phyloP scores from a whole-genome alignment of 1,140 invertebrate genomes.

The Drosophila hydei region DNA sequence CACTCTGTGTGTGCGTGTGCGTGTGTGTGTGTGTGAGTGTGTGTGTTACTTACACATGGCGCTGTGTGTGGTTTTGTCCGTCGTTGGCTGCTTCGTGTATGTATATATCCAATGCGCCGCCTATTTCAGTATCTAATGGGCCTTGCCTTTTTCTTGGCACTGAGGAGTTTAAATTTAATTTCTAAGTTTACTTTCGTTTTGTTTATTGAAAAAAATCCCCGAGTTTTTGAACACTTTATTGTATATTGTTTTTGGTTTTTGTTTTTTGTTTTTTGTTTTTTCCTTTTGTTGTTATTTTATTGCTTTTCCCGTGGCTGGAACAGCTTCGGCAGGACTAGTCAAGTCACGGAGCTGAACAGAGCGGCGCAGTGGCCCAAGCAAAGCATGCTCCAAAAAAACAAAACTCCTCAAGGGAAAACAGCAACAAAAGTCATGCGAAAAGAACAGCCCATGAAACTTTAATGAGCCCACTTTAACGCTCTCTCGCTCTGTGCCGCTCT shows the following conservation, averaged over 20 bases:
- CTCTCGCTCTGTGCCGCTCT: slow-evolving; percentile 14
- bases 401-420: background rate
- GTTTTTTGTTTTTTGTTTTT: background rate
- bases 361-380: slow-evolving; percentile 17
- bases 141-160: slow-evolving; percentile 12
- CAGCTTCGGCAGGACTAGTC: slow-evolving; percentile 42
- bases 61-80: slow-evolving; percentile 25
- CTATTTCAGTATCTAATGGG: slow-evolving; percentile 62
- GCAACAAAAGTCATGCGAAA: slow-evolving; percentile 9
- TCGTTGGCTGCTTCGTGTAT: slow-evolving; percentile 41
- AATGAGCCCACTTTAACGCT: slow-evolving; percentile 46
- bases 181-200: slow-evolving; percentile 29
- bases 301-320: slow-evolving; percentile 10
- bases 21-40: background rate
- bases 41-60: slow-evolving; percentile 67
- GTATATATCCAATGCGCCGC: slow-evolving; percentile 62
- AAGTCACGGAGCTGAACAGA: slow-evolving; percentile 35
- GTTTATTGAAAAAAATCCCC: slow-evolving; percentile 59
- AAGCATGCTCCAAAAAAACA: slow-evolving; percentile 59
- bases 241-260: slow-evolving; percentile 33
- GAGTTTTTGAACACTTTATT: slow-evolving; percentile 80
- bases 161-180: too few species aligned
- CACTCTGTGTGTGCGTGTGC: background rate
- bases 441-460: slow-evolving; percentile 56
- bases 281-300: background rate